A percentile compares a stretch with the other conserved stretches of the same genome.
phyloP scores from a whole-genome alignment of 2,888 invertebrate genomes.

The Dryomyza anilis region DNA sequence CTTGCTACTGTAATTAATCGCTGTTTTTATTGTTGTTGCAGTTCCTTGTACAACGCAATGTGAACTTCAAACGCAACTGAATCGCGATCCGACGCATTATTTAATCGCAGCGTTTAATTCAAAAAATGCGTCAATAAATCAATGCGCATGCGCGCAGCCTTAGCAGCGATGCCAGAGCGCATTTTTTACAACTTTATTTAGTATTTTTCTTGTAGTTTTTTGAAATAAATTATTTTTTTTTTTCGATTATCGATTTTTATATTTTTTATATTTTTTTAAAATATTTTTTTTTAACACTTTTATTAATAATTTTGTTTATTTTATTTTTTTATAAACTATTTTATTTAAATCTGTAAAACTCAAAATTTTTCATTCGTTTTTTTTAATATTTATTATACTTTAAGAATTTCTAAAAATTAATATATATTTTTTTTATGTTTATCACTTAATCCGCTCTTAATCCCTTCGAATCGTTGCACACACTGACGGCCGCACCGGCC shows the following conservation, averaged over 20 bases:
- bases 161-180: background rate
- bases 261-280: background rate
- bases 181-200: constrained; percentile 3
- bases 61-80: background rate
- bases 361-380: too few relatives aligned
- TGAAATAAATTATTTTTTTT: constrained; percentile 14
- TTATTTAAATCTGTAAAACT: background rate
- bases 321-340: background rate
- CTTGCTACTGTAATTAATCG: too few relatives aligned
- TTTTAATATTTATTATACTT: too few relatives aligned
- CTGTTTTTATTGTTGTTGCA: background rate
- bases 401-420: background rate
- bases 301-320: background rate
- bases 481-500: constrained; percentile 17
- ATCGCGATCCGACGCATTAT: background rate
- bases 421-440: background rate
- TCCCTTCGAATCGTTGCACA: background rate
- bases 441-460: background rate
- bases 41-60: background rate
- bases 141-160: constrained; percentile 24
- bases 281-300: background rate
- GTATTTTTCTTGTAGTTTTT: background rate
- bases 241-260: constrained; percentile 13
- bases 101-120: constrained; percentile 8
- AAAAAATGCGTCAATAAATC: constrained; percentile 12